A percentile compares a stretch with the other conserved stretches of the same genome.
phyloP scores from a whole-genome alignment of 2,113 vertebrate genomes.

The Diphyllodes magnificus region DNA sequence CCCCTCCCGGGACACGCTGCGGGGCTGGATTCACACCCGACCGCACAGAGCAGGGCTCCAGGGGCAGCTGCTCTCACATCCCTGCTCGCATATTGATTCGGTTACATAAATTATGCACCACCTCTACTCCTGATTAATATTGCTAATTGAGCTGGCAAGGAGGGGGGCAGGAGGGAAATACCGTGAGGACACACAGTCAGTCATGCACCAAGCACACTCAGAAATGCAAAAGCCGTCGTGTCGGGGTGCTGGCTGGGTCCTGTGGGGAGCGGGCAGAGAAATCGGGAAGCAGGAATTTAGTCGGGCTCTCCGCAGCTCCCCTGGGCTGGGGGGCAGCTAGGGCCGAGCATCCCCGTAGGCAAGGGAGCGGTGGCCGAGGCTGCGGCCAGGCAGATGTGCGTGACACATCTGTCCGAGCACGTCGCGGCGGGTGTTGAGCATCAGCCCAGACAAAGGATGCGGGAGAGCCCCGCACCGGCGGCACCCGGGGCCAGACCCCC shows the following conservation, averaged over 20 bases:
- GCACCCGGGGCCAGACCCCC: background rate
- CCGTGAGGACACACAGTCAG: background rate
- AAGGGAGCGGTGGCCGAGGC: background rate
- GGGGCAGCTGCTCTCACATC: background rate
- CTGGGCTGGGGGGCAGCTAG: background rate
- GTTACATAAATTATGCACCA: conserved; percentile 59
- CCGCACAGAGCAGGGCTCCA: background rate
- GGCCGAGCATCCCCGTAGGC: background rate
- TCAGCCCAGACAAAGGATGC: conserved; percentile 4
- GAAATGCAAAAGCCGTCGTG: background rate
- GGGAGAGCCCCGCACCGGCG: background rate
- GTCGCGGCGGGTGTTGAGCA: background rate
- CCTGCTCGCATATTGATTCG: conserved; percentile 3
- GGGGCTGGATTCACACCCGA: background rate
- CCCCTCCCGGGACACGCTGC: background rate
- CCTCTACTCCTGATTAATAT: conserved; percentile 22
- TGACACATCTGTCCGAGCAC: background rate
- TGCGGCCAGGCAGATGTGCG: background rate
- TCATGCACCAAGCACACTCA: background rate
- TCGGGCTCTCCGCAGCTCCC: background rate
- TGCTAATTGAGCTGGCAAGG: background rate
- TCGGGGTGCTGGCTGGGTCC: background rate
- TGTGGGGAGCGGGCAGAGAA: accelerated
- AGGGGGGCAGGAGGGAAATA: background rate
- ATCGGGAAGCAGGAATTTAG: background rate